phyloP scores from a whole-genome alignment of 2,888 invertebrate species.

The Zonitis immaculata region DNA sequence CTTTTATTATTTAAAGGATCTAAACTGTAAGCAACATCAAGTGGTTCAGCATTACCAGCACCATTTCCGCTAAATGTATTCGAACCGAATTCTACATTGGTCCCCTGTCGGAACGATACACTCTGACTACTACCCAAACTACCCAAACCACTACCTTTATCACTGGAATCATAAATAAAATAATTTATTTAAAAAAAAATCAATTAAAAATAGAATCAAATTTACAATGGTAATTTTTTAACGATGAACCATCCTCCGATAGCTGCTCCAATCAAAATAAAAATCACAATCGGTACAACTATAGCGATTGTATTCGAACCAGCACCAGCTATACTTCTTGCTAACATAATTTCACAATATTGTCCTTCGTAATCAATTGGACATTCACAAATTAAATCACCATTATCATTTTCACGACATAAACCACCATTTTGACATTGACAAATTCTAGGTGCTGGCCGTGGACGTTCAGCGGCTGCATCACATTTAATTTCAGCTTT shows the following conservation, averaged over 20 bases:
- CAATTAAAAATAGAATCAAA: no score
- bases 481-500: conserved; percentile 72
- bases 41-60: conserved; percentile 54
- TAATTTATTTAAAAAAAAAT: no score
- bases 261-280: conserved; percentile 67
- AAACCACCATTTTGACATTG: conserved; percentile 83
- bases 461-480: conserved; percentile 72
- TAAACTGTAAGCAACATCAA: conserved; percentile 74
- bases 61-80: conserved; percentile 55
- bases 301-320: conserved; percentile 65
- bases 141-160: conserved; percentile 73
- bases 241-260: conserved; percentile 78
- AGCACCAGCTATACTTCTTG: conserved; percentile 55
- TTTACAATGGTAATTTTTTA: conserved; percentile 82
- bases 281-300: conserved; percentile 75
- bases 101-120: conserved; percentile 89
- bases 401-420: conserved; percentile 59
- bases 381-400: conserved; percentile 68
- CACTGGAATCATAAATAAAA: conserved; percentile 56
- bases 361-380: conserved; percentile 66
- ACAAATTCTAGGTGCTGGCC: conserved; percentile 73
- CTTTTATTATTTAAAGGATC: conserved; percentile 74
- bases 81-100: conserved; percentile 83
- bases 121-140: conserved; percentile 82
- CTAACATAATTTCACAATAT: conserved; percentile 65